Evolutionary conservation across 2,797 vertebrate genomes (phyloP), one percentile per base, ranked within the genome.

Genomic region (Antennarius maculatus): DNA sequence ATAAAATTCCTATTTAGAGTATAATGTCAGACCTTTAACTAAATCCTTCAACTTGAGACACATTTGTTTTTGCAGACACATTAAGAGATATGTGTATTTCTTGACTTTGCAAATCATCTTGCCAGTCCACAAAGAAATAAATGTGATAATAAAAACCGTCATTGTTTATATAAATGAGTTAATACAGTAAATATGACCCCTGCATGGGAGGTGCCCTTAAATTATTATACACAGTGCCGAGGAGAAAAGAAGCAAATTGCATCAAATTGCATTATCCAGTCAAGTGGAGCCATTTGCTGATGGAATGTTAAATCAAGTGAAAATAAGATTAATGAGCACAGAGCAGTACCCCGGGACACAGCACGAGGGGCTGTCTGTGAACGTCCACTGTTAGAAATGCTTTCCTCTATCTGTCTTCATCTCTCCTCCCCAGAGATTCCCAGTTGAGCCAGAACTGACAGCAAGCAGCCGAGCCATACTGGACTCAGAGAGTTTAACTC

Each of bases 311-410:
- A 92, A 90, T 92, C 83, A 82, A 80, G 77, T 86, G 84, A 86
- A 89, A 90, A 91, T 84, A 91, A 89, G 88, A 93, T 91, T 89
- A 93, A 94, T 92, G 87, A 90, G 86, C 43, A 84, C 60, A 18
- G 54, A 73, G 70, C 66, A 66, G 87, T 81, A 88, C 79, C 74
- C 71, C 77, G 76, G 66, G 87, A 81, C 77, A 71, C 66, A 66
- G 74, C 72, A 74, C 72, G 83, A 76, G 76, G 60, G 46, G 57
- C 65, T 81, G 81, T 74, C 75, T 57, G 50, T 60, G 76, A 87
- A 76, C 67, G 15, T 56, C 86, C 71, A 65, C 87, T 85, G 86
- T 84, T 76, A 52, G 63, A 84, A 84, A 81, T 58, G 71, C 65
- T 85, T 85, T 75, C 83, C 69, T 86, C 62, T 77, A 83, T 84